Percentiles rank a stretch among this genome's conserved stretches.
Evolutionary conservation across 2,797 vertebrate genomes (phyloP).

Genomic region (Gallinago stenura): DNA sequence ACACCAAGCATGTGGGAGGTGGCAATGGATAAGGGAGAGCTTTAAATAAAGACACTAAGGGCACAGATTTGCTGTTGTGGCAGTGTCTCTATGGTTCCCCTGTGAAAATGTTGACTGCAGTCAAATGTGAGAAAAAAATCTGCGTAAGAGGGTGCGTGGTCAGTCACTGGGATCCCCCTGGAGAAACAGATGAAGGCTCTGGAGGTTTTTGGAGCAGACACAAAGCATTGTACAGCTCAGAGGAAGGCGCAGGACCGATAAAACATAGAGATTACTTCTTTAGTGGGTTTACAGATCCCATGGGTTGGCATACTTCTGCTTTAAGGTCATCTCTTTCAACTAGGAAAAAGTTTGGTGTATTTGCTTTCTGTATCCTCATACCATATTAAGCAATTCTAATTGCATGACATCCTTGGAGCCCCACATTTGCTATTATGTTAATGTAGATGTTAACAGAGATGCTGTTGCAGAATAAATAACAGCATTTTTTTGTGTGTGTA

Average conservation of each 20-base stretch:
- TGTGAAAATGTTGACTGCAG: neutral
- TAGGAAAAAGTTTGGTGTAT: neutral
- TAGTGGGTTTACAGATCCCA: neutral
- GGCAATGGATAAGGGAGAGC: neutral
- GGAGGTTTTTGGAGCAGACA: neutral
- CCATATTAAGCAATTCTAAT: neutral
- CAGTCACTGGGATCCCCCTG: neutral
- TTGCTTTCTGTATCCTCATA: neutral
- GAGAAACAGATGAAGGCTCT: neutral
- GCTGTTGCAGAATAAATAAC: neutral
- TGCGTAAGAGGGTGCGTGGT: neutral
- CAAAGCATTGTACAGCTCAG: neutral
- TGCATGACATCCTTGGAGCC: neutral
- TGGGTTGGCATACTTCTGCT: neutral
- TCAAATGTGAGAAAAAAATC: neutral
- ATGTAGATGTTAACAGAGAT: neutral
- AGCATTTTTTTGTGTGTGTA: neutral
- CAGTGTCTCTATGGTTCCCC: neutral
- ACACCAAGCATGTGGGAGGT: neutral
- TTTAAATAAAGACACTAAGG: neutral
- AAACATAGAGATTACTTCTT: neutral
- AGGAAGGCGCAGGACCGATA: neutral
- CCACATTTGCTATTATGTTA: neutral
- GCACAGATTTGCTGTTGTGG: neutral
- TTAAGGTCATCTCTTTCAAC: neutral